Base-by-base conservation (phyloP, 1,140 invertebrate species). In the Myzus persicae region DNA sequence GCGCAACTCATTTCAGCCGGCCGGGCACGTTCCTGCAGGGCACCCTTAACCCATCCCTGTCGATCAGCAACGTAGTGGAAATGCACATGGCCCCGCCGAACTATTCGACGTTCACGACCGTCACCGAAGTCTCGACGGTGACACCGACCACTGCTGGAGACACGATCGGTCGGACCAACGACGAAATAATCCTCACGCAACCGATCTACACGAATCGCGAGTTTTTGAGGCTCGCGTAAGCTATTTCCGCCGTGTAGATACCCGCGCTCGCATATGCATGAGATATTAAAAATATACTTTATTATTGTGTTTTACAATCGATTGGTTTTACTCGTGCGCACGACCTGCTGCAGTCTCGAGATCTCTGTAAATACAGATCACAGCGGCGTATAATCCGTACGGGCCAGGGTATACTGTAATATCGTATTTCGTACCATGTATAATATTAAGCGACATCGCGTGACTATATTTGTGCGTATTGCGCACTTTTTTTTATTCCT, bases 61-160 rank as follows among this genome's bases (percentile, higher is more conserved):
- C 91, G n/a, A 85, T 93, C 67, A 93, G 91, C 76, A 81, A 93
- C 46, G 91, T 85, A 22, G 91, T 93, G 36, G 91, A 93, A 22
- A 85, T 85, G 91, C 54, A 84, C 26, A 31, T 36, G 46, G n/a
- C 91, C 1, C 91, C 91, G n/a, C 91, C 91, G 0, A 93, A 93
- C 36, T 93, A 93, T 51, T 93, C 91, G n/a, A 93, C 91, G 5
- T 93, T 93, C 81, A 93, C 91, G 7, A 51, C 91, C 5, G 46
- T 93, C n/a, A 84, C 91, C 22, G 36, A 93, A 36, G 14, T 44
- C 2, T 2, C 38, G 24, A 0, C 36, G 9, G 7, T 18, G 48
- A 2, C 48, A 20, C 0, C 88, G 22, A 14, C 36, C 24, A 5
- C 59, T n/a, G 11, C 59, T 1, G 59, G 7, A n/a, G n/a, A 22